Evolutionary conservation across 2,113 vertebrate genomes (phyloP), one percentile per base, ranked within the genome.

Genomic region (Indri indri): DNA sequence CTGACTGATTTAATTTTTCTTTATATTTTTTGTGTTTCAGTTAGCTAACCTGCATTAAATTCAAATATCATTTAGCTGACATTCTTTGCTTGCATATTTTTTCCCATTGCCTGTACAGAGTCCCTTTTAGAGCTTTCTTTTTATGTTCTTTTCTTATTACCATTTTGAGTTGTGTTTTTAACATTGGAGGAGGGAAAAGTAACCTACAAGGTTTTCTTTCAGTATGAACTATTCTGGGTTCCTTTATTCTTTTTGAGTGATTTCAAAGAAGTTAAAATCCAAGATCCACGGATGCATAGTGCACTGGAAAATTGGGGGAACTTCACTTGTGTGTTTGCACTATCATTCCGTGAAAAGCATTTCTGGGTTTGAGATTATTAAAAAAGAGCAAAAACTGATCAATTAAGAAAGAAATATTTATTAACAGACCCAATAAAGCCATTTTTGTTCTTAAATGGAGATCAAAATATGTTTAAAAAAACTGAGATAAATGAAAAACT

Each of bases 391-490:
- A 34, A 70, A 92, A 88, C 14, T 81, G 5, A 73, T 92, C 42
- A 81, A 13, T 92, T 20, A 66, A 81, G n/a, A 88, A 76, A 88
- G 57, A 85, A 61, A 87, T 50, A 86, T 66, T 90, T 87, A 90
- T 80, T 77, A 82, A 84, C 6, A 84, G 68, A 79, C 85, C 22
- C 12, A 84, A 81, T 32, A 63, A 86, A 93, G 50, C 3, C 59
- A 59, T 14, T 68, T 68, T 86, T 86, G 6, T 37, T 89, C 23
- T 90, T 92, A 83, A 54, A 3, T 68, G 23, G 32, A 95, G 77
- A 82, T 14, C 34, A 95, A 71, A 86, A 1, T 47, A 47, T 76
- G 40, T 52, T 82, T 82, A 89, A 91, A 97, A 76, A 91, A 81
- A 34, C 1, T 42, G 34, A 90, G 81, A n/a, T n/a, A 30, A 95